These are phyloP conservation scores for Campoplex capitator DNA, from an alignment of 2,888 invertebrate genomes.

Conservation along the genomic window DNA sequence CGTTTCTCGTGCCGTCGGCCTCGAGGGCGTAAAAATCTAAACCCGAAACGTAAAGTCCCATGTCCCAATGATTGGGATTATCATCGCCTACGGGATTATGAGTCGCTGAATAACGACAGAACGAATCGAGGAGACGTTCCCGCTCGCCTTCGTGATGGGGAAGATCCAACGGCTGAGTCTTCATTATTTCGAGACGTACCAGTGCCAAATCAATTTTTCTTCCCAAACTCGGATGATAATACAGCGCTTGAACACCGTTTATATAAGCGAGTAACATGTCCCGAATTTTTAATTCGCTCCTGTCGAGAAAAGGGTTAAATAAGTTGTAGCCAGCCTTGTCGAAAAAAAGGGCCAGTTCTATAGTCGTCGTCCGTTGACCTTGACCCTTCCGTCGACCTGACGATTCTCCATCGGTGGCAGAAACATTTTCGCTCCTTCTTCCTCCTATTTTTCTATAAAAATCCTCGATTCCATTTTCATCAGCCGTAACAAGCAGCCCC, in stretches of 20 bases:
- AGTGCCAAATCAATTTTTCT: constrained; percentile 88
- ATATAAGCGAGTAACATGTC: constrained; percentile 93
- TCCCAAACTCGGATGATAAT: constrained; percentile 91
- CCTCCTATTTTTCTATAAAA: background rate
- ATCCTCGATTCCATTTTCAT: background rate
- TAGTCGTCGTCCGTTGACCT: background rate
- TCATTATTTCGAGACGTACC: constrained; percentile 90
- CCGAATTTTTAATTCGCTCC: constrained; percentile 88
- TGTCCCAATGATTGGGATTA: constrained; percentile 92
- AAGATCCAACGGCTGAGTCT: constrained; percentile 87
- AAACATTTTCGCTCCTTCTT: background rate
- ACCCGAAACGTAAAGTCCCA: constrained; percentile 92
- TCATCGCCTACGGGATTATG: constrained; percentile 89
- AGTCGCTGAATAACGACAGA: constrained; percentile 89
- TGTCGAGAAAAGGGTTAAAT: constrained; percentile 89
- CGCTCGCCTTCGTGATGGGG: constrained; percentile 89
- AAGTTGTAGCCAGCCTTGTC: background rate
- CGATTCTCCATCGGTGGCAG: background rate
- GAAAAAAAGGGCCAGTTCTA: background rate
- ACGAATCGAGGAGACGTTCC: constrained; percentile 89
- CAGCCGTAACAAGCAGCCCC: background rate
- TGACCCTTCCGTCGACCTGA: background rate
- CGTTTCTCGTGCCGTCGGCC: constrained; percentile 88
- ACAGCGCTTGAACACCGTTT: constrained; percentile 92
- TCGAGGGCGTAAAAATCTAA: constrained; percentile 91